Conservation (phyloP, 2,888 invertebrate species). For the Drosophila mulleri region DNA sequence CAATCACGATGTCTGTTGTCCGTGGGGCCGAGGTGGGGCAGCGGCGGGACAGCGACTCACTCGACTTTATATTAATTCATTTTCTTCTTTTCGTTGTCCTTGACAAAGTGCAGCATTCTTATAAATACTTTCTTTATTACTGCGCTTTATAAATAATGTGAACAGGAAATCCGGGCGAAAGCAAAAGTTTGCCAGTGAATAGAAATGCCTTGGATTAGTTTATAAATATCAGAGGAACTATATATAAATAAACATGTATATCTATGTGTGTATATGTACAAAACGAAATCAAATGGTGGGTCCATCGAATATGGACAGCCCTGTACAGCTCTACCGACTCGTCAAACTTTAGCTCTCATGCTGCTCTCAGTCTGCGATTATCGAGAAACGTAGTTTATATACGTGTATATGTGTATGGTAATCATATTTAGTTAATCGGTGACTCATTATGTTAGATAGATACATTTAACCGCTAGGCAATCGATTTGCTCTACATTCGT, state of each 20-base stretch:
- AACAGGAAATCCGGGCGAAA: slow-evolving; percentile 10
- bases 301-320: no score
- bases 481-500: not conserved
- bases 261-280: no score
- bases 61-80: slow-evolving; percentile 55
- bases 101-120: slow-evolving; percentile 40
- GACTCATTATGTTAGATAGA: not conserved
- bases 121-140: slow-evolving; percentile 20
- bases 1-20: slow-evolving; percentile 74
- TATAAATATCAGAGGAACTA: not conserved
- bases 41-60: not conserved
- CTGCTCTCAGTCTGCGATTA: no score
- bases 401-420: not conserved
- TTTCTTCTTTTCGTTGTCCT: slow-evolving; percentile 25
- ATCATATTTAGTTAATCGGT: not conserved
- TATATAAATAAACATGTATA: no score
- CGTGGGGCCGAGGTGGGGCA: slow-evolving; percentile 26
- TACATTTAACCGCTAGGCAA: no score
- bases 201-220: not conserved
- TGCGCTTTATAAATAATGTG: slow-evolving; percentile 16
- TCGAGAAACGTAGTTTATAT: not conserved
- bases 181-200: slow-evolving; percentile 15
- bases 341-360: no score
- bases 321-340: no score
- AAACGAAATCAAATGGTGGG: no score